A percentile compares a stretch with the other conserved stretches of the same genome.
Conservation (phyloP, 2,888 invertebrate species). For the Leucoma salicis region DNA sequence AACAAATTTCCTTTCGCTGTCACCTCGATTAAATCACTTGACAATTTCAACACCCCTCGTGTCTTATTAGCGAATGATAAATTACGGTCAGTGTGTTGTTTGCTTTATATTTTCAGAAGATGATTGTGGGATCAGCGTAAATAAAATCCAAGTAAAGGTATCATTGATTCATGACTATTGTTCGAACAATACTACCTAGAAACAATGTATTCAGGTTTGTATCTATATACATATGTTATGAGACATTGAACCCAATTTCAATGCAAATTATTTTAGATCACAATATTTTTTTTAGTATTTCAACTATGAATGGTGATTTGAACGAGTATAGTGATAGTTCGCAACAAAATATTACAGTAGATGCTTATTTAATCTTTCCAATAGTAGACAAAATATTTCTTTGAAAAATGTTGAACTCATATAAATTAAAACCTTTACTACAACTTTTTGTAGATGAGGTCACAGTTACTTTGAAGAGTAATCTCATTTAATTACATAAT, state of each 20-base stretch:
- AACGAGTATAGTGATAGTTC: neutral
- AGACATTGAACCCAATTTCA: no score
- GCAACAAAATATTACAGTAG: neutral
- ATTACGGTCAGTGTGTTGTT: slow-evolving; percentile 27
- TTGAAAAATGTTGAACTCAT: no score
- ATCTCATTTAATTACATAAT: slow-evolving; percentile 20
- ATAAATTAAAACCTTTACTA: neutral
- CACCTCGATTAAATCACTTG: slow-evolving; percentile 57
- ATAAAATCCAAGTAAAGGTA: no score
- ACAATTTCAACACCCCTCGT: slow-evolving; percentile 43
- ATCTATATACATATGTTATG: no score
- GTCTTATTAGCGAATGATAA: slow-evolving; percentile 46
- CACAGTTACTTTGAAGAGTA: slow-evolving; percentile 18
- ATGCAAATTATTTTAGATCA: no score
- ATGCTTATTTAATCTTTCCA: no score
- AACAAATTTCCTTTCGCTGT: slow-evolving; percentile 55
- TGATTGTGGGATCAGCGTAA: slow-evolving; percentile 9
- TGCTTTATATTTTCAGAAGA: neutral
- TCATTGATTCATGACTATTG: no score
- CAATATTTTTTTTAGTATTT: no score
- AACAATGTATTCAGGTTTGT: no score
- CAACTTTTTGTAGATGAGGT: slow-evolving; percentile 21
- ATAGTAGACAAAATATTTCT: no score
- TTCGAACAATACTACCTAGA: no score
- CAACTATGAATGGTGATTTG: no score